These are phyloP conservation scores for Haliclona indistincta DNA, from an alignment of 37 sponge, comb jelly and placozoan species.

Conservation along the genomic window DNA sequence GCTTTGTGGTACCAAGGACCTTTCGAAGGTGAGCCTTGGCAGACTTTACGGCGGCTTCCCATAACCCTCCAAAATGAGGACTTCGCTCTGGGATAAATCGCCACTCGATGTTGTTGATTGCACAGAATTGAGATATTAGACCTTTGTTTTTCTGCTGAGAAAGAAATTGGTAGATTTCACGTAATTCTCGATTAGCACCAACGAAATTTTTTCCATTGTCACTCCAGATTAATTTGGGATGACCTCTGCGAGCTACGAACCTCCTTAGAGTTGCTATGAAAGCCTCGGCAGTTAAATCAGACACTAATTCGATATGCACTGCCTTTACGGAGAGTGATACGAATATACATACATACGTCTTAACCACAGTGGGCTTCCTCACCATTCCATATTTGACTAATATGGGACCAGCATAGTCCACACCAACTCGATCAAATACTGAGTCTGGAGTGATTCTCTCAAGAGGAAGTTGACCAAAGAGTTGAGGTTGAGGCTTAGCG, in stretches of 20 bases:
- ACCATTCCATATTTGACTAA: constrained; percentile 24
- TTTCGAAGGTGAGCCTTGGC: neutral
- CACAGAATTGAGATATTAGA: constrained; percentile 30
- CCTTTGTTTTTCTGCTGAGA: constrained; percentile 12
- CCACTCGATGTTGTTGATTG: constrained; percentile 29
- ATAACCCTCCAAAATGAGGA: constrained; percentile 42
- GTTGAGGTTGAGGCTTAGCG: constrained; percentile 15
- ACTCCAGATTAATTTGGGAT: constrained; percentile 38
- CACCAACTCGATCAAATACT: constrained; percentile 27
- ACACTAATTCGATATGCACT: constrained; percentile 46
- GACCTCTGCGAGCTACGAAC: constrained; percentile 35
- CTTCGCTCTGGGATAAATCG: constrained; percentile 36
- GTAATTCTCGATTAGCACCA: constrained; percentile 22
- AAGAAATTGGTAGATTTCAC: constrained; percentile 20
- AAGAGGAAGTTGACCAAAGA: constrained; percentile 46
- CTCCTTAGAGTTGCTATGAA: constrained; percentile 37
- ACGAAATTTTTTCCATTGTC: constrained; percentile 60
- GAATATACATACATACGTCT: constrained; percentile 36
- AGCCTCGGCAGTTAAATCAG: constrained; percentile 33
- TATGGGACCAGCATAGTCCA: constrained; percentile 65
- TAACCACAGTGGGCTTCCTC: constrained; percentile 15
- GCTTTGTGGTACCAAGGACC: neutral
- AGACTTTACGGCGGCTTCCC: constrained; percentile 36
- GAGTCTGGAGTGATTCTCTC: constrained; percentile 18
- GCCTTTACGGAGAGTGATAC: constrained; percentile 42